Percentiles rank a stretch among this genome's conserved stretches.
Evolutionary conservation across 2,113 vertebrate genomes (phyloP).

Genomic region (Urocynchramus pylzowi): DNA sequence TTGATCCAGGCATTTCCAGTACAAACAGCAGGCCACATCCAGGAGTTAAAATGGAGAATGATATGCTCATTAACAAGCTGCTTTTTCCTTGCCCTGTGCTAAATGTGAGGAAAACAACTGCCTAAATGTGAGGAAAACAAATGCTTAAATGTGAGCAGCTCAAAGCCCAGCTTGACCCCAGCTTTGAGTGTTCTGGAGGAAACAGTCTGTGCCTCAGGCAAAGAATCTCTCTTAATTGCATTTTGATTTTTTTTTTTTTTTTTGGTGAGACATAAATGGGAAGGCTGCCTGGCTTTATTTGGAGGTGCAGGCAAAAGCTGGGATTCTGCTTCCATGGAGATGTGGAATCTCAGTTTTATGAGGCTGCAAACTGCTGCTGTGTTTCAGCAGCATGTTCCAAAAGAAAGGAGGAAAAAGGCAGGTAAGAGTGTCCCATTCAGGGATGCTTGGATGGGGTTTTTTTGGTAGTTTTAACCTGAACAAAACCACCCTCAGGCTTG

Average conservation of each 20-base stretch:
- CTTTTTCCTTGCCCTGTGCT: not conserved
- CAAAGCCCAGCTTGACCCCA: not conserved
- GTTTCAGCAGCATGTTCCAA: not conserved
- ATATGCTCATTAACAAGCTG: not conserved
- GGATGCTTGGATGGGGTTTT: not conserved
- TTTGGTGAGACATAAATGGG: not conserved
- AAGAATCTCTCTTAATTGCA: not conserved
- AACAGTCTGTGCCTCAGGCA: not conserved
- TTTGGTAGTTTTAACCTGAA: not conserved
- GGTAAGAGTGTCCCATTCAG: not conserved
- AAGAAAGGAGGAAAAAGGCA: not conserved
- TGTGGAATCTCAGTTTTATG: not conserved
- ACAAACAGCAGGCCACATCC: not conserved
- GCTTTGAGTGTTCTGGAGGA: not conserved
- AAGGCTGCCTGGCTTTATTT: not conserved
- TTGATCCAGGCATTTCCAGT: not conserved
- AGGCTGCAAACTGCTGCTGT: not conserved
- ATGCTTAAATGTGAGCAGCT: not conserved
- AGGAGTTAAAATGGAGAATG: not conserved
- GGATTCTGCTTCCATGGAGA: slow-evolving; percentile 49
- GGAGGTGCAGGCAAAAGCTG: slow-evolving; percentile 1
- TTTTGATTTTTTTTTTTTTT: not conserved
- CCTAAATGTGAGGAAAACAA: not conserved
- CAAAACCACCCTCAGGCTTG: not conserved
- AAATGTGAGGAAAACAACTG: not conserved